Percentiles rank a stretch among this genome's conserved stretches.
These are phyloP conservation scores for Halocynthia aurantium DNA, from an alignment of 23 tunicate species.

Conservation along the genomic window DNA sequence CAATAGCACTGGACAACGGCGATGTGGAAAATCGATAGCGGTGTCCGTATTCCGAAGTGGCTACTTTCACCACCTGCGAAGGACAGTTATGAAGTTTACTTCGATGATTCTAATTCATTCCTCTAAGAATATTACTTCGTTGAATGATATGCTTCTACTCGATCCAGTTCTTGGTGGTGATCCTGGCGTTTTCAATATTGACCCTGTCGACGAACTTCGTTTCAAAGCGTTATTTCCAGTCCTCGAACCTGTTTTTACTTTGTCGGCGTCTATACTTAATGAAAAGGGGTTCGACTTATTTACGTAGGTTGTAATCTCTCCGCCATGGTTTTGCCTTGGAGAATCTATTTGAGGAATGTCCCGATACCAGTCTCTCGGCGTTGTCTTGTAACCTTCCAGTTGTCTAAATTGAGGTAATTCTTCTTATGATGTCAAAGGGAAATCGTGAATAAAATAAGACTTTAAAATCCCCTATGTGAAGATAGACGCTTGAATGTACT, in stretches of 20 bases:
- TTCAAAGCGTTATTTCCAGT: constrained; percentile 5
- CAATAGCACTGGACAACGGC: constrained; percentile 14
- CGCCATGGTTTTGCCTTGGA: constrained; percentile 65
- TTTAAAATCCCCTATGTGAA: too few relatives aligned
- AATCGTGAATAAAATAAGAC: too few relatives aligned
- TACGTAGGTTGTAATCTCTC: constrained; percentile 33
- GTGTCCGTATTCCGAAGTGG: constrained; percentile 69
- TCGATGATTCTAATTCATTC: too few relatives aligned
- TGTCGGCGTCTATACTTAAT: constrained; percentile 37
- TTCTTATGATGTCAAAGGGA: too few relatives aligned
- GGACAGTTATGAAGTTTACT: not conserved
- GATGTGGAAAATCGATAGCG: constrained; percentile 47
- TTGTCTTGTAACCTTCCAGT: constrained; percentile 46
- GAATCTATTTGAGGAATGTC: constrained; percentile 42
- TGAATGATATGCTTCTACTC: constrained; percentile 69
- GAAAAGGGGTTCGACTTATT: constrained; percentile 67
- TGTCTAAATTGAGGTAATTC: constrained; percentile 31
- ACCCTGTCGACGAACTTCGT: constrained; percentile 40
- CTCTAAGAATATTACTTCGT: constrained; percentile 37
- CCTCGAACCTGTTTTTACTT: constrained; percentile 19
- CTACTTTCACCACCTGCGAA: constrained; percentile 66
- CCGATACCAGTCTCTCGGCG: constrained; percentile 31
- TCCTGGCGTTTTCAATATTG: constrained; percentile 65
- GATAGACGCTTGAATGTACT: too few relatives aligned
- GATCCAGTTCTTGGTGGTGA: constrained; percentile 75